Percentiles rank a stretch among this genome's conserved stretches.
Evolutionary conservation across 2,113 vertebrate genomes (phyloP).

Genomic region (Isichthys henryi): DNA sequence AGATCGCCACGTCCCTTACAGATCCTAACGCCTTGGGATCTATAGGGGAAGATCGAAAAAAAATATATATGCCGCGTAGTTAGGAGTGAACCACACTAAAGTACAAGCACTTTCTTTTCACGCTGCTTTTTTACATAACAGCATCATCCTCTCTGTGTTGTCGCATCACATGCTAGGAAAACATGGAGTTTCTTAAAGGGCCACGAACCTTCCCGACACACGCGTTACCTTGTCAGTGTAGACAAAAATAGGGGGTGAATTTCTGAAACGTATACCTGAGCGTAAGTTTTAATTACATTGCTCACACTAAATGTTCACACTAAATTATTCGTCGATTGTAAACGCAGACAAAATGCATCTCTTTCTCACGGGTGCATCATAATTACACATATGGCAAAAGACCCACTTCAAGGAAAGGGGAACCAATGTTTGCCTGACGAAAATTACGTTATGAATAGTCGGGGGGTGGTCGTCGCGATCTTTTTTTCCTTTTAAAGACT

Average conservation of each 20-base stretch:
- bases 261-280: neutral
- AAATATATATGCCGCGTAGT: neutral
- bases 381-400: neutral
- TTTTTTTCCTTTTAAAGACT: slow-evolving; percentile 3
- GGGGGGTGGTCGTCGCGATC: neutral
- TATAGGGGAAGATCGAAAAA: neutral
- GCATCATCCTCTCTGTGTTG: slow-evolving; percentile 67
- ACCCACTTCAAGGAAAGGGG: neutral
- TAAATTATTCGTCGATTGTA: neutral
- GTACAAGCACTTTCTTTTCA: slow-evolving; percentile 18
- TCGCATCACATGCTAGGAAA: slow-evolving; percentile 67
- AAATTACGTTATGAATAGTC: neutral
- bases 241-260: neutral
- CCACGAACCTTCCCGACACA: slow-evolving; percentile 40
- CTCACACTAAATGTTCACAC: neutral
- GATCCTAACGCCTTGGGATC: neutral
- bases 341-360: neutral
- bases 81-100: slow-evolving; percentile 7
- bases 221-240: neutral
- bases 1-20: neutral
- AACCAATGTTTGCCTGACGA: neutral
- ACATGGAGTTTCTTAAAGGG: slow-evolving; percentile 78
- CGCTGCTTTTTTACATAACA: slow-evolving; percentile 68
- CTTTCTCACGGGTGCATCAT: neutral
- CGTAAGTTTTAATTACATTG: neutral